These are phyloP conservation scores for Nezara viridula DNA, from an alignment of 2,888 invertebrate genomes.

Conservation along the genomic window DNA sequence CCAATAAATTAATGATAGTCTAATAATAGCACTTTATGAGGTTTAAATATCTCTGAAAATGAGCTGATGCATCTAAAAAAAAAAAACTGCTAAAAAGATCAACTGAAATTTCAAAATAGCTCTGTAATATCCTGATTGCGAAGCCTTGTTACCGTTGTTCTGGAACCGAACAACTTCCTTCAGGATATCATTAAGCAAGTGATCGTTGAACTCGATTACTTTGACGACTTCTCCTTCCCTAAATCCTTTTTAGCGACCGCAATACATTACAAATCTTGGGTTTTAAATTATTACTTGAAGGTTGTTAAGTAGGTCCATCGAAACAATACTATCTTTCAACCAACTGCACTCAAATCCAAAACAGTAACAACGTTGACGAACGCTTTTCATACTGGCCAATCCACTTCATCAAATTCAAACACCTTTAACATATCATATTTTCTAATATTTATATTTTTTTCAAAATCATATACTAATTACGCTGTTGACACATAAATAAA, in stretches of 20 bases:
- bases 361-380: too few relatives aligned
- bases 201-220: background rate
- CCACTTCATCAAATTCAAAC: too few relatives aligned
- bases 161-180: background rate
- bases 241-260: background rate
- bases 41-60: too few relatives aligned
- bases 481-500: too few relatives aligned
- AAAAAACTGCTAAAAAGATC: too few relatives aligned
- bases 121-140: background rate
- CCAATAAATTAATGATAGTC: too few relatives aligned
- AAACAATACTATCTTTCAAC: background rate
- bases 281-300: background rate
- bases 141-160: background rate
- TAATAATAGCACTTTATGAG: too few relatives aligned
- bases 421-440: too few relatives aligned
- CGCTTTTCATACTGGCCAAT: too few relatives aligned
- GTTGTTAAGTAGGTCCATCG: background rate
- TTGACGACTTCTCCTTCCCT: background rate
- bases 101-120: background rate
- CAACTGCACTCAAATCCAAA: background rate
- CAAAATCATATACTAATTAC: too few relatives aligned
- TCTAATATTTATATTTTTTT: too few relatives aligned
- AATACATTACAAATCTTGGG: background rate
- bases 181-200: conserved; percentile 22
- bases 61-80: too few relatives aligned